These are phyloP conservation scores for Pao palembangensis DNA, from an alignment of 2,113 vertebrate species.

Conservation along the genomic window DNA sequence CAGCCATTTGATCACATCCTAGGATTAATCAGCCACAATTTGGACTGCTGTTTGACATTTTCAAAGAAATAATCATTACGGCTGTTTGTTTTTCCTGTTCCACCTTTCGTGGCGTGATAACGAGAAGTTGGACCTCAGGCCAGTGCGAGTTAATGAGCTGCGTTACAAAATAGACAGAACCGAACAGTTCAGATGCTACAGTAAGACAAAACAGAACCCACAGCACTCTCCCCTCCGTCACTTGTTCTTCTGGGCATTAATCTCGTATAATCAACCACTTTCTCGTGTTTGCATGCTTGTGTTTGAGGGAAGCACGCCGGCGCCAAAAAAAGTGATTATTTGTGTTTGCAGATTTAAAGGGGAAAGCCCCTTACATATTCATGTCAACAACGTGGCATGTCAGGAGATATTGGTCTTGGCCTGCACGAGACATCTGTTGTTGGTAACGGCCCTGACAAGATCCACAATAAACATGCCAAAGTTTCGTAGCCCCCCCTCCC, in stretches of 20 bases:
- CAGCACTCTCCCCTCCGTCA: neutral
- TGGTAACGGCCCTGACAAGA: constrained; percentile 52
- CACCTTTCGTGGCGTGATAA: constrained; percentile 36
- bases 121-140: constrained; percentile 14
- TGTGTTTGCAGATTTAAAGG: constrained; percentile 26
- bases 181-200: neutral
- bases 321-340: constrained; percentile 21
- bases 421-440: constrained; percentile 60
- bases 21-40: constrained; percentile 32
- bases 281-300: neutral
- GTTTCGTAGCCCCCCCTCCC: constrained; percentile 57
- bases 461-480: constrained; percentile 67
- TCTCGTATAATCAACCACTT: neutral
- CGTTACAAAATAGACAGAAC: neutral
- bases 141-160: constrained; percentile 12
- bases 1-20: constrained; percentile 41
- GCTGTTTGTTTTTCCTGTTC: constrained; percentile 32
- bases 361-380: constrained; percentile 16
- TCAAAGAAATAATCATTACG: constrained; percentile 33
- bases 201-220: neutral
- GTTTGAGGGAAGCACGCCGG: constrained; percentile 1
- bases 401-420: constrained; percentile 39
- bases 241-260: neutral
- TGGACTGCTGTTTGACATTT: constrained; percentile 41
- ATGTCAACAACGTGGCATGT: constrained; percentile 19